phyloP scores from a whole-genome alignment of 2,888 invertebrate genomes.

The Anagyrus pseudococci region DNA sequence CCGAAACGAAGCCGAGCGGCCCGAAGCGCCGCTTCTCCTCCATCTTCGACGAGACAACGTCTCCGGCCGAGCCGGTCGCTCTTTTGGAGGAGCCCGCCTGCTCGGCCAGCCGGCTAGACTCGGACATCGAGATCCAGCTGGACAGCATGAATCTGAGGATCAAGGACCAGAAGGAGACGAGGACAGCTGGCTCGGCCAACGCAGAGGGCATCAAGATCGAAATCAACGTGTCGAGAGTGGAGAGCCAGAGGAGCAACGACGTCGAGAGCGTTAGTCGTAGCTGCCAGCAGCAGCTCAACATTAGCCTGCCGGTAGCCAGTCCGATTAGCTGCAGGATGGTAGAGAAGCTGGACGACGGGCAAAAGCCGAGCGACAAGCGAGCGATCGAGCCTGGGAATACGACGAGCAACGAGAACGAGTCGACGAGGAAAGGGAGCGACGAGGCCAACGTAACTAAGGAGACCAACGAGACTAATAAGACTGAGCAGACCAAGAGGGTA shows the following conservation, averaged over 20 bases:
- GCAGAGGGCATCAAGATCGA: constrained; percentile 55
- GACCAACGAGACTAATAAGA: constrained; percentile 23
- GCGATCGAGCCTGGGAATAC: too few relatives aligned
- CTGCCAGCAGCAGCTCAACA: constrained; percentile 30
- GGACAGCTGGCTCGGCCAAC: constrained; percentile 29
- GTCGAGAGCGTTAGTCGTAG: constrained; percentile 32
- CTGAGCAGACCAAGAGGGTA: too few relatives aligned
- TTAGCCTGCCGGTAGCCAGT: constrained; percentile 25
- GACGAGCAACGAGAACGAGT: neutral
- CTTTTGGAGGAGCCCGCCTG: constrained; percentile 4
- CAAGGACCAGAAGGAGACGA: constrained; percentile 44
- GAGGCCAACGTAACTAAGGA: constrained; percentile 13
- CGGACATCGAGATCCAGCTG: constrained; percentile 53
- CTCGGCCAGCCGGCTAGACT: constrained; percentile 34
- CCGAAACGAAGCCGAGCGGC: constrained; percentile 23
- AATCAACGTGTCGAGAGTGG: constrained; percentile 56
- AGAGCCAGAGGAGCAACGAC: constrained; percentile 39
- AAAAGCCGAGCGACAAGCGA: too few relatives aligned
- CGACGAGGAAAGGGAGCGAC: neutral
- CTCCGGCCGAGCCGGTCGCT: neutral
- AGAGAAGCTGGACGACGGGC: too few relatives aligned
- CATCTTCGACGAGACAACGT: constrained; percentile 27
- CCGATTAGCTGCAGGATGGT: constrained; percentile 20
- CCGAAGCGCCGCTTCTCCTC: constrained; percentile 17
- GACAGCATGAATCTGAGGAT: constrained; percentile 53